A percentile compares a stretch with the other conserved stretches of the same genome.
Conservation (phyloP, 2,888 invertebrate species). For the Tuberolachnus salignus region DNA sequence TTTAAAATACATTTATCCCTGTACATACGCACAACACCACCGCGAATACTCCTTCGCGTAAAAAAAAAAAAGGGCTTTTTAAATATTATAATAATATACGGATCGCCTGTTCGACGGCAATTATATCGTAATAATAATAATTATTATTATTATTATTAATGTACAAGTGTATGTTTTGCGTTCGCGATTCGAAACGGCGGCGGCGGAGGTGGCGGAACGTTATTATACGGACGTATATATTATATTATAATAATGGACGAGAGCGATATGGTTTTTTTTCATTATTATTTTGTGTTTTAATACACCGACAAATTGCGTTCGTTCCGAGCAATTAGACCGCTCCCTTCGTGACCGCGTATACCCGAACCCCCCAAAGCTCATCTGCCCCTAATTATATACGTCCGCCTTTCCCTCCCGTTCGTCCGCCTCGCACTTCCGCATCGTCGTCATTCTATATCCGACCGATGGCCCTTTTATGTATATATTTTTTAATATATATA, state of each 20-base stretch:
- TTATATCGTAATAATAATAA: background rate
- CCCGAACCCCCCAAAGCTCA: conserved; percentile 50
- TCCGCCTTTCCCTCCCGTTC: background rate
- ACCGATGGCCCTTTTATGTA: no score
- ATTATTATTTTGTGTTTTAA: conserved; percentile 47
- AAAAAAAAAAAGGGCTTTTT: no score
- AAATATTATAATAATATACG: background rate
- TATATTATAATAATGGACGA: no score
- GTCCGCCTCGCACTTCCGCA: background rate
- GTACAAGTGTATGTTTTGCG: background rate
- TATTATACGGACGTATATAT: background rate
- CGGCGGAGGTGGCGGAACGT: background rate
- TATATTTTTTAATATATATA: no score
- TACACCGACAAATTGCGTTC: conserved; percentile 52
- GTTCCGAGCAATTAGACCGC: conserved; percentile 56
- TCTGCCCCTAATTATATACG: conserved; percentile 51
- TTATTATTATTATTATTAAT: no score
- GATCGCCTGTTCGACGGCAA: conserved; percentile 28
- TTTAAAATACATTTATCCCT: no score
- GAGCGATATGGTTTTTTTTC: conserved; percentile 38
- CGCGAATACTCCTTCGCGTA: no score
- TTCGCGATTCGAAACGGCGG: conserved; percentile 8
- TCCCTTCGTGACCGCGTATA: conserved; percentile 48
- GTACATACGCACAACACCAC: no score
- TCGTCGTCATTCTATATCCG: no score